phyloP scores from a whole-genome alignment of 2,113 vertebrate species.

The Tinamus guttatus region DNA sequence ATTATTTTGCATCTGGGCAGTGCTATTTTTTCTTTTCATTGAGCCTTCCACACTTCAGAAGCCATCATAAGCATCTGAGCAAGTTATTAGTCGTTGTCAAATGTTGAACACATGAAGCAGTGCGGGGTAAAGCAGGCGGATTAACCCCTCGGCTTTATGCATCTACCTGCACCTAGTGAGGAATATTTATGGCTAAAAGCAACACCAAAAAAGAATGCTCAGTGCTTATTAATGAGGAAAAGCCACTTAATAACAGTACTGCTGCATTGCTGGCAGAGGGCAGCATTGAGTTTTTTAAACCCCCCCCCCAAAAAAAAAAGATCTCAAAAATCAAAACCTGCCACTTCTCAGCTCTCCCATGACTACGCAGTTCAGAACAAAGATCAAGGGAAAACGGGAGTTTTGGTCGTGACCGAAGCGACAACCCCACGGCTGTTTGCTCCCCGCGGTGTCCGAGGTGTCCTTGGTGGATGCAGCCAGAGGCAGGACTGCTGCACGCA shows the following conservation, averaged over 20 bases:
- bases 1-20: not conserved
- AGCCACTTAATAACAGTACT: not conserved
- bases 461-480: not conserved
- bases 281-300: slow-evolving; percentile 70
- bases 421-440: not conserved
- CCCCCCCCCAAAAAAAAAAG: not conserved
- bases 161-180: not conserved
- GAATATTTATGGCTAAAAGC: not conserved
- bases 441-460: not conserved
- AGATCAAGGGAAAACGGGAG: not conserved
- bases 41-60: not conserved
- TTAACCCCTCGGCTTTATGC: not conserved
- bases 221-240: not conserved
- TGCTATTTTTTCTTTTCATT: not conserved
- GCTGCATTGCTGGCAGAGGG: slow-evolving; percentile 70
- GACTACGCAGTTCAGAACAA: slow-evolving; percentile 14
- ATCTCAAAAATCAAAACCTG: no score
- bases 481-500: not conserved
- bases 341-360: not conserved
- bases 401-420: slow-evolving; percentile 18
- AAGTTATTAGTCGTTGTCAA: not conserved
- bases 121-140: not conserved
- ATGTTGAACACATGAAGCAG: not conserved
- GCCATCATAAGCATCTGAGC: not conserved
- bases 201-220: not conserved